A percentile compares a stretch with the other conserved stretches of the same genome.
Conservation (phyloP, 2,888 invertebrate genomes). For the Bimastos eiseni region DNA sequence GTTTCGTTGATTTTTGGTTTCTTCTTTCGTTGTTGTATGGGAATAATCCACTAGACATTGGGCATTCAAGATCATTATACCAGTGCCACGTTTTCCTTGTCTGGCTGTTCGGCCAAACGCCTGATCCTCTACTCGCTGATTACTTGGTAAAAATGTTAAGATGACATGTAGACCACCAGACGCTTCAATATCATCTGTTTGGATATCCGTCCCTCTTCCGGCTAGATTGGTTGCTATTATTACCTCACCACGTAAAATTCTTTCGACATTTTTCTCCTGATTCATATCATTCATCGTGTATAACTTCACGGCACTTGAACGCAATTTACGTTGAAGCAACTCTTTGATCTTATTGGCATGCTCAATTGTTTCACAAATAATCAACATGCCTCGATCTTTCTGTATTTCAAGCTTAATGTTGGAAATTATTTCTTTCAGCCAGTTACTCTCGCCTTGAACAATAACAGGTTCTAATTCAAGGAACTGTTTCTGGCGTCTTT, state of each 20-base stretch:
- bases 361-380: conserved; percentile 1
- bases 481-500: conserved; percentile 8
- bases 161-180: conserved; percentile 38
- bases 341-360: neutral
- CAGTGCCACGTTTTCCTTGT: conserved; percentile 42
- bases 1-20: neutral
- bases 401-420: neutral
- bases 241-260: neutral
- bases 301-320: neutral
- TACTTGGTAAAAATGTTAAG: conserved; percentile 42
- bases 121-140: conserved; percentile 42
- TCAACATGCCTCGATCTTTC: neutral
- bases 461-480: neutral
- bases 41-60: neutral
- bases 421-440: conserved; percentile 1
- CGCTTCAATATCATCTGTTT: neutral
- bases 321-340: neutral
- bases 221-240: neutral
- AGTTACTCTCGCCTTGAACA: neutral
- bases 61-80: conserved; percentile 38
- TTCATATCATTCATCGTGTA: conserved; percentile 20
- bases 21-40: neutral
- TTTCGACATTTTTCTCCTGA: neutral
- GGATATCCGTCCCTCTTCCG: conserved; percentile 3
- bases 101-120: conserved; percentile 41